A percentile compares a stretch with the other conserved stretches of the same genome.
Evolutionary conservation across 2,797 vertebrate genomes (phyloP).

Genomic region (Sebastes diaconus): DNA sequence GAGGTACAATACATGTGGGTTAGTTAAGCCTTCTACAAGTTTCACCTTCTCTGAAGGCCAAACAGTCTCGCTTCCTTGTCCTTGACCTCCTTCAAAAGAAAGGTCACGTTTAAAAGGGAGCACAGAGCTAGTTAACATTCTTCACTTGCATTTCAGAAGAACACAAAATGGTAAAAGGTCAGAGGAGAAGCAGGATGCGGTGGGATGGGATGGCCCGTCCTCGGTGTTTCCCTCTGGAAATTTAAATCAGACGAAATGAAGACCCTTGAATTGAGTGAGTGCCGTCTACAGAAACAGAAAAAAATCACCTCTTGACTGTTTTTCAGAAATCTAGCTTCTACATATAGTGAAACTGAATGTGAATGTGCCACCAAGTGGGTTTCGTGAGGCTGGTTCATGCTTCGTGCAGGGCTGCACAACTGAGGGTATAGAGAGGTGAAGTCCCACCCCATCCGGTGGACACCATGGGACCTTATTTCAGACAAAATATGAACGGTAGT

Average conservation of each 20-base stretch:
- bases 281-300: slow-evolving; percentile 74
- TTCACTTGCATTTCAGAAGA: slow-evolving; percentile 61
- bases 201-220: slow-evolving; percentile 20
- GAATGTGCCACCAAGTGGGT: neutral
- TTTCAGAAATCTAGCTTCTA: slow-evolving; percentile 69
- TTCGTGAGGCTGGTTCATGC: slow-evolving; percentile 13
- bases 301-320: slow-evolving; percentile 54
- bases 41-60: slow-evolving; percentile 18
- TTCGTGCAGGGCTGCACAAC: slow-evolving; percentile 11
- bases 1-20: slow-evolving; percentile 29
- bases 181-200: slow-evolving; percentile 23
- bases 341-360: slow-evolving; percentile 37
- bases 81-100: neutral
- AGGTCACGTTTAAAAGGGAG: neutral
- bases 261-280: neutral
- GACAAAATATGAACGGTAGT: too few species aligned
- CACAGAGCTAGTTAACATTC: slow-evolving; percentile 28
- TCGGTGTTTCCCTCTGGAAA: slow-evolving; percentile 24
- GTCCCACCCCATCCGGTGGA: too few species aligned
- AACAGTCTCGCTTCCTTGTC: neutral
- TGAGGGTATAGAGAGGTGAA: neutral
- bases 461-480: neutral
- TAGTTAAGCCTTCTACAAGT: neutral
- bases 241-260: slow-evolving; percentile 21
- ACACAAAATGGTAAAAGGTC: slow-evolving; percentile 1